Evolutionary conservation across 2,113 vertebrate genomes (phyloP).

Genomic region (Myrmecobius fasciatus): DNA sequence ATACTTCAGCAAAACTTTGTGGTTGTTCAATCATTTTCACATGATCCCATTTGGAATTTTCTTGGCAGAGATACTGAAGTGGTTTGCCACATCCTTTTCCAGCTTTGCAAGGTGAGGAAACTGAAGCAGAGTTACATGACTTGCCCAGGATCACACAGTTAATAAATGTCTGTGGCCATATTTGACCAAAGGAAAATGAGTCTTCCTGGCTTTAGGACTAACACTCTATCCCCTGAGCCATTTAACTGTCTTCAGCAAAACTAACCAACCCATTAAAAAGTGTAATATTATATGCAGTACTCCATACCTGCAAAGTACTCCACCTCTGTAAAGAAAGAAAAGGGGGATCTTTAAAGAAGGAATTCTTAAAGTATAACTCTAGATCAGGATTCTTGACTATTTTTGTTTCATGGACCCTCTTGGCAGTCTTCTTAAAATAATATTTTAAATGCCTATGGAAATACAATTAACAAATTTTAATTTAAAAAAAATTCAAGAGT

Average conservation of each 20-base stretch:
- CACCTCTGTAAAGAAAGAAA: not conserved
- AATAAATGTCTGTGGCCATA: not conserved
- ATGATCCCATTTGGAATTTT: not conserved
- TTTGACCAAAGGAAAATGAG: not conserved
- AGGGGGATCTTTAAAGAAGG: not conserved
- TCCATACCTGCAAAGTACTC: not conserved
- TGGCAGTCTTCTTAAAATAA: not conserved
- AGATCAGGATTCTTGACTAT: not conserved
- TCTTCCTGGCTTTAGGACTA: not conserved
- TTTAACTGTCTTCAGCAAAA: not conserved
- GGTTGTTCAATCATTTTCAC: not conserved
- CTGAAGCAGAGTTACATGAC: not conserved
- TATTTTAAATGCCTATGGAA: not conserved
- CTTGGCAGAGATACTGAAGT: not conserved
- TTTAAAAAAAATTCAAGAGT: not conserved
- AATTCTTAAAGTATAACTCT: not conserved
- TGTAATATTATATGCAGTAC: not conserved
- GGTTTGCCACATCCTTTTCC: not conserved
- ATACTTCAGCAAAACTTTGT: not conserved
- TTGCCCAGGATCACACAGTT: not conserved
- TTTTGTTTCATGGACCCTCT: not conserved
- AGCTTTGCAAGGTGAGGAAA: not conserved
- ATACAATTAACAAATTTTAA: not conserved
- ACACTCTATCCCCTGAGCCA: not conserved
- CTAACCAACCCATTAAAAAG: not conserved